Base-by-base conservation (phyloP, 2,888 invertebrate genomes). In the Cataglyphis rosenhaueri region DNA sequence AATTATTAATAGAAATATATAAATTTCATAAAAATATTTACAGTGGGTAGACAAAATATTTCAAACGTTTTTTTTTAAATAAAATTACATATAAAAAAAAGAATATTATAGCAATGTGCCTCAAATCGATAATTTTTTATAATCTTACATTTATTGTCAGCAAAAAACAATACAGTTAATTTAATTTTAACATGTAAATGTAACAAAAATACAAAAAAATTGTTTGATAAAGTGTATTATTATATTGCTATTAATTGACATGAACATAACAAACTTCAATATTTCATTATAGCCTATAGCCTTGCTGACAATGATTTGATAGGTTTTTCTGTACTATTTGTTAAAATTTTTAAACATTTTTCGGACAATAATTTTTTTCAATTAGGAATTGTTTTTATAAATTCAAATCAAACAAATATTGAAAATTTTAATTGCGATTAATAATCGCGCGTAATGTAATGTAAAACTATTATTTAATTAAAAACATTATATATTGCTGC, bases 1-100 rank as follows among this genome's bases (percentile, higher is more conserved):
- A 52, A 52, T 52, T 10, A 12, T 18, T 25, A 25, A 0, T 9
- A 29, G 1, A 52, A 52, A 52, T 38, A 64, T 38, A 1, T 74
- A 41, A 65, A 41, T 74, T 64, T 38, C 12, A 59, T 6, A 52
- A 35, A 76, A 48, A 62, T 10, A 35, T 52, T 3, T 25, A 66
- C 65, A 52, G 38, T 76, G 76, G 55, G 38, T 55, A n/a, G 55
- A 66, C 52, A 66, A 76, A 76, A 29, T 65, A 62, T 48, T 61
- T 32, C 52, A 15, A 8, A 25, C 4, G 15, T 29, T 41, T 9
- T 4, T 15, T 38, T 52, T 29, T 29, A 29, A 29, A 52, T 3
- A 12, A n/a, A 48, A 18, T 48, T 48, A 44, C 15, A 59, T 32
- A 18, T 0, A 6, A 18, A 61, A 29, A 62, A 6, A 74, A 5